Base-by-base conservation (phyloP, 2,113 vertebrate species). In the Procavia capensis region DNA sequence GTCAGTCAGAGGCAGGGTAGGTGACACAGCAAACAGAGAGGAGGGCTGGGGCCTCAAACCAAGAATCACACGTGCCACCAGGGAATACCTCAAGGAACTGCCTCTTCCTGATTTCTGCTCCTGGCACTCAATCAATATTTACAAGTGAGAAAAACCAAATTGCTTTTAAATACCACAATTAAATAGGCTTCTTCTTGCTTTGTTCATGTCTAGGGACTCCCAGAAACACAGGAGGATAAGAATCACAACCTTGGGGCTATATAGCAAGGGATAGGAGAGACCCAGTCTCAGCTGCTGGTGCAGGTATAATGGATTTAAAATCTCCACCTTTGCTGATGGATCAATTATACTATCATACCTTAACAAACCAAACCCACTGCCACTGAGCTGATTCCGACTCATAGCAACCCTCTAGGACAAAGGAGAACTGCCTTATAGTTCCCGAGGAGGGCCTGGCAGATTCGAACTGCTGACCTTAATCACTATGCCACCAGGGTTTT, bases 101-200 rank as follows among this genome's bases (percentile, higher is more conserved):
- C 80, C n/a, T 85, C 27, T 50, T 45, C 34, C 9, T 91, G 41
- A 68, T 64, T 66, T 78, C 70, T 84, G 36, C 27, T 87, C 72
- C 85, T 88, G 81, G 45, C 50, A 92, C 22, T 81, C 59, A 94
- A 41, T 90, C 94, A 96, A 81, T 92, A 95, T 78, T 93, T 95
- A 95, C 81, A 57, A 81, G 50, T 64, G 68, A 36, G 57, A 47
- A 93, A 92, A 93, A 75, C 7, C 94, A 93, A 96, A 95, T 9
- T 94, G 76, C 81, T 31, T 87, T 93, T 92, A 94, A 94, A 87
- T 54, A 80, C 59, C 45, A 76, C 86, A 91, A 93, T 96, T 91
- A 88, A 94, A 95, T 19, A 89, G 36, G 75, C 64, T 85, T 75
- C 47, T 84, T 95, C 80, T 75, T 43, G 59, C 63, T 66, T 78